Base-by-base conservation (phyloP, 2,888 invertebrate genomes). In the Eudemis profundana region DNA sequence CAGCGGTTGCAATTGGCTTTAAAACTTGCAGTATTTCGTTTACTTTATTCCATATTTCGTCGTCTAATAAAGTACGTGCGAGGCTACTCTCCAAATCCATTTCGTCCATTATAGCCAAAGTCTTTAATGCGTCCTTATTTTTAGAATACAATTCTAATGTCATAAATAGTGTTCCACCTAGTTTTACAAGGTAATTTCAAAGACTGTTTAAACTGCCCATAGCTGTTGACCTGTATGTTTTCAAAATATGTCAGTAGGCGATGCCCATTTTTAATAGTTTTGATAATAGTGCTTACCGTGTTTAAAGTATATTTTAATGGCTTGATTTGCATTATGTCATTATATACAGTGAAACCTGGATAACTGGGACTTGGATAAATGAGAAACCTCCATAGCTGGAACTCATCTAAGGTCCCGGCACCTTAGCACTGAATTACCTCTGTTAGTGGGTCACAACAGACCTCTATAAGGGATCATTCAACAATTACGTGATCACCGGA, bases 1-100 rank as follows among this genome's bases (percentile, higher is more conserved):
- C 46, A 57, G 57, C 57, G 19, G 17, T 29, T 57, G 57, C 33
- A 46, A 57, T 57, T 29, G 57, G 57, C 29, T 57, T 19, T 17
- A 46, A 57, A 12, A 57, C 33, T 44, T 33, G 17, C 10, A 57
- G 15, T 12, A 57, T 33, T 8, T 8, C 46, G 5, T 57, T 57
- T 36, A 57, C 44, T 57, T 46, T 57, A 15, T 36, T 12, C 57
- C 46, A 46, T 46, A 46, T 8, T 33, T 57, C 57, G 14, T 57
- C 57, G n/a, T 57, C 57, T 36, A 29, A 57, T 14, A 57, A 19
- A 33, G 10, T 57, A 27, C 2, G 47, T 47, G 27, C 47, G 5
- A 47, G 47, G 14, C 47, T 14, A 27, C 47, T 27, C 14, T 47
- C 47, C 14, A 27, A 47, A 47, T 47, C 27, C 8, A 27, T 47